Evolutionary conservation across 2,797 vertebrate species (phyloP), one percentile per base, ranked within the genome.

Genomic region (Rhabdomys pumilio): DNA sequence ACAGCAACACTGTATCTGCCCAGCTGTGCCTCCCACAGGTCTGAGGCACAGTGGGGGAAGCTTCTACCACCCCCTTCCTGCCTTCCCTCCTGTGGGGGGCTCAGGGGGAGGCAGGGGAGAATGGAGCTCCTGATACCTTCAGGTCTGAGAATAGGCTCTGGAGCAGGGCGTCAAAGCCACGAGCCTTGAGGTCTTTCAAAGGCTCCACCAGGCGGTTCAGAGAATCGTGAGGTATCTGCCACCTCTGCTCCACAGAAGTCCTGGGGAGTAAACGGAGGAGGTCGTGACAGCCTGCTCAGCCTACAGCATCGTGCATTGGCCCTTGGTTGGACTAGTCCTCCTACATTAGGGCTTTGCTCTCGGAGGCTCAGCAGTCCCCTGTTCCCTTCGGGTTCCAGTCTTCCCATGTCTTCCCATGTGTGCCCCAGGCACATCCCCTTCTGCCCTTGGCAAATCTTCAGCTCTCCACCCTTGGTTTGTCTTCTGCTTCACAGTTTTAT

Each of bases 151-250:
- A 98, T 10, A 99, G 97, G 65, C 91, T 97, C 55, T 98, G 96
- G 73, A 99, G 99, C 50, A 99, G 98, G 53, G 97, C 95, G 0
- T 97, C 97, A 53, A 99, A 99, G 83, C 98, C 98, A 0, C 55
- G 97, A 41, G 98, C 98, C 97, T 98, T 98, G 93, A 99, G 98
- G 57, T 98, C 98, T 0, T 81, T 0, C 0, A 99, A 96, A 5
- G 91, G 96, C 34, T 85, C 65, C 91, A 99, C 96, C 61, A 98
- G 95, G 41, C 86, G n/a, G 26, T 41, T 75, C 0, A 3, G 85
- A 61, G 34, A 44, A 1, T 92, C 81, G 13, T 77, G 88, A 0
- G 53, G 1, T 0, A 34, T 12, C 86, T 93, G 87, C 96, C 96
- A 97, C 19, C 34, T 90, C 88, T 97, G 97, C 61, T 98, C 98